Percentiles rank a stretch among this genome's conserved stretches.
These are phyloP conservation scores for Hirtodrosophila duncani DNA, from an alignment of 2,888 invertebrate species.

Conservation along the genomic window DNA sequence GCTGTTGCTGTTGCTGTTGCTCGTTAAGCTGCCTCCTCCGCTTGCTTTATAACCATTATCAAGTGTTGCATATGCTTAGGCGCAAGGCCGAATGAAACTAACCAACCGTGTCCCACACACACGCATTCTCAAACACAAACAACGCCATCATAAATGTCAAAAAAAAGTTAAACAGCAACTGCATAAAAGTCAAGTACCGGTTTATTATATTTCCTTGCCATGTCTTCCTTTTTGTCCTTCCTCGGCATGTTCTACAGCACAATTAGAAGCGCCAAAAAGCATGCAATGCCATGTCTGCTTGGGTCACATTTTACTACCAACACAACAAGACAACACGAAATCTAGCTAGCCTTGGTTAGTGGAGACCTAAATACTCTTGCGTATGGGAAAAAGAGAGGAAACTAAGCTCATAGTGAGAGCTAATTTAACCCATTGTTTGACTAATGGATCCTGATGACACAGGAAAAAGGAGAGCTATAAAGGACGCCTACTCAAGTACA, in stretches of 20 bases:
- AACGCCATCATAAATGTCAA: constrained; percentile 49
- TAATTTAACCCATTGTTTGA: too few relatives aligned
- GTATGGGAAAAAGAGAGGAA: constrained; percentile 15
- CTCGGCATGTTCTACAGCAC: constrained; percentile 12
- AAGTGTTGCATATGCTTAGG: constrained; percentile 45
- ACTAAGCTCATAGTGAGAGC: too few relatives aligned
- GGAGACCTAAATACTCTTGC: too few relatives aligned
- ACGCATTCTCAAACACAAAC: constrained; percentile 2
- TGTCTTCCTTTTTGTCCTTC: neutral
- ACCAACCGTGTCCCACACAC: constrained; percentile 13
- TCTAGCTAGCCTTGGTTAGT: too few relatives aligned
- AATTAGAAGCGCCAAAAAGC: constrained; percentile 37
- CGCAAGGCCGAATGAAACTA: constrained; percentile 31
- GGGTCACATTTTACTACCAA: constrained; percentile 21
- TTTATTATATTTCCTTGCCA: constrained; percentile 7
- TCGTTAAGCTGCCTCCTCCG: constrained; percentile 46
- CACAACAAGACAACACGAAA: too few relatives aligned
- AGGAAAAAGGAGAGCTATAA: too few relatives aligned
- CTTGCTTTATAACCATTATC: constrained; percentile 10
- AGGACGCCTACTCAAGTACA: too few relatives aligned
- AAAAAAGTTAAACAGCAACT: constrained; percentile 50
- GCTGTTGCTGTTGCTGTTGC: too few relatives aligned
- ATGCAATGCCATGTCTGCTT: constrained; percentile 1
- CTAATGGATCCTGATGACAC: too few relatives aligned
- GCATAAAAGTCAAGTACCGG: constrained; percentile 48